Evolutionary conservation across 92 coral and sea anemone species (phyloP), one percentile per base, ranked within the genome.

Genomic region (Heliopora coerulea): DNA sequence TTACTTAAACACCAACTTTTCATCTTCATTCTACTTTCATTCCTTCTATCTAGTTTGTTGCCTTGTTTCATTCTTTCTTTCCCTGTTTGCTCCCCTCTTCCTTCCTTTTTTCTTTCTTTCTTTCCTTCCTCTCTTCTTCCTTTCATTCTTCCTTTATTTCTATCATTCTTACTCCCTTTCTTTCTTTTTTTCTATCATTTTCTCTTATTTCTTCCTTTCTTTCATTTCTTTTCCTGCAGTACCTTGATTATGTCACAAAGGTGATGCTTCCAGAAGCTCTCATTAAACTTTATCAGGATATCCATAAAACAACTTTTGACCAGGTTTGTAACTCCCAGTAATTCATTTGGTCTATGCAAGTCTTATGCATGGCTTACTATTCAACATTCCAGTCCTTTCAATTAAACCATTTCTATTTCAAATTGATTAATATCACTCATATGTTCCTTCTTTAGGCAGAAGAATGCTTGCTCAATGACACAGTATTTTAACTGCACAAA

Each of bases 251-350:
- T 31, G 77, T 70, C 13, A 70, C 52, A 18, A 70, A 70, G 14
- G 77, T 70, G 3, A 70, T 70, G 63, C 49, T 70, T 1, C 77
- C 77, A 13, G 77, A 70, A 23, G 63, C 77, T 21, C 77, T 70
- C 37, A 70, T 70, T 29, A 70, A 70, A 21, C 58, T 70, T 21
- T 70, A 70, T 28, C 35, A 52, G 15, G 77, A 70, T 35, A 49
- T 50, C 19, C 72, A 76, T 3, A 27, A 56, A 17, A 24, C 62
- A 62, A 61, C 42, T 0, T 30, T 49, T 44, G 61, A 76, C 19
- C 52, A 46, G 72, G 70, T 65, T 46, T 40, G 58, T 5, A 13
- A n/a, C n/a, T n/a, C n/a, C n/a, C n/a, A n/a, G n/a, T n/a, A n/a
- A n/a, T n/a, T n/a, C n/a, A n/a, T n/a, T n/a, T n/a, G n/a, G n/a